A percentile compares a stretch with the other conserved stretches of the same genome.
Evolutionary conservation across 2,797 vertebrate genomes (phyloP).

Genomic region (Cyprinodon diabolis): DNA sequence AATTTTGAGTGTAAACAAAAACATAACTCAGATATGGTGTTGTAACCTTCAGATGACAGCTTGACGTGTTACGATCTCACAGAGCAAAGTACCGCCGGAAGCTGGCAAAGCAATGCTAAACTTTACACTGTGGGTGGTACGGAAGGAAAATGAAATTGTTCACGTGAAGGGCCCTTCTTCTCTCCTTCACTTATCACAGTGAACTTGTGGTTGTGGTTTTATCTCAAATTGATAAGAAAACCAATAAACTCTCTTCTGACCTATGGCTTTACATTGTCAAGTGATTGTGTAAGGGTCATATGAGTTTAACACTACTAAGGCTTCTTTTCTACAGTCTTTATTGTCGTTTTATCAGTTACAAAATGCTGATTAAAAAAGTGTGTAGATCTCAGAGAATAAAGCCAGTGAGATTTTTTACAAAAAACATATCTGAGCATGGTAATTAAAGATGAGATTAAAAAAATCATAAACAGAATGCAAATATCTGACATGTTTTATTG

Average conservation of each 20-base stretch:
- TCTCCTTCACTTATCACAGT: not conserved
- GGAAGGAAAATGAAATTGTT: slow-evolving; percentile 2
- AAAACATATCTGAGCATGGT: not conserved
- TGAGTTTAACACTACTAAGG: not conserved
- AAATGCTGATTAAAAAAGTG: not conserved
- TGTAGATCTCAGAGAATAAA: not conserved
- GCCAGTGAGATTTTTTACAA: not conserved
- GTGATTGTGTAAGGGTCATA: not conserved
- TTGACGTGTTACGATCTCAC: not conserved
- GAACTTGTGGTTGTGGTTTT: slow-evolving; percentile 20
- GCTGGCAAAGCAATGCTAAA: slow-evolving; percentile 4
- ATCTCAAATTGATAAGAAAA: slow-evolving; percentile 52
- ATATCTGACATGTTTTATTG: too few species aligned
- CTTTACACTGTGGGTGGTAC: slow-evolving; percentile 19
- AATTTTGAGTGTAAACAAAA: slow-evolving; percentile 50
- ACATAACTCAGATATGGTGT: slow-evolving; percentile 42
- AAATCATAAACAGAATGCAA: too few species aligned
- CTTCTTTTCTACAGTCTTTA: not conserved
- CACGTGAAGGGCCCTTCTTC: slow-evolving; percentile 23
- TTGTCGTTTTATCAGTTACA: slow-evolving; percentile 1
- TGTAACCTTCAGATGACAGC: slow-evolving; percentile 22
- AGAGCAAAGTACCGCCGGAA: slow-evolving; percentile 20
- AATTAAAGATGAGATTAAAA: not conserved
- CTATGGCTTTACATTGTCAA: slow-evolving; percentile 31
- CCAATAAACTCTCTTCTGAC: slow-evolving; percentile 34